A percentile compares a stretch with the other conserved stretches of the same genome.
Conservation (phyloP, 2,797 vertebrate genomes). For the Pangasius mekongensis region DNA sequence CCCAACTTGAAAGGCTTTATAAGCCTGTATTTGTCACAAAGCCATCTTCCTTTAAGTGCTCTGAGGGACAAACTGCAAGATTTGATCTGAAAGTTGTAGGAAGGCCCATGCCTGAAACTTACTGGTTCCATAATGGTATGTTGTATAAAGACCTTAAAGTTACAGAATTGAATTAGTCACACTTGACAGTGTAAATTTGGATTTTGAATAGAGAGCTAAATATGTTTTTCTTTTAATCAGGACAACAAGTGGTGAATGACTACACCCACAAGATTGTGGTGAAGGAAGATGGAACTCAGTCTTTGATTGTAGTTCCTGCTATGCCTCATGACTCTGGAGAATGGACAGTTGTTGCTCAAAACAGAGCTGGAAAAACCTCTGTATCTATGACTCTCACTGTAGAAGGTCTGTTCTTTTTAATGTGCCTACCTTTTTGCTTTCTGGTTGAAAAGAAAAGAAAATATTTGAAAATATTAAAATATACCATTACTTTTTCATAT, state of each 20-base stretch:
- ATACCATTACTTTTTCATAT: not conserved
- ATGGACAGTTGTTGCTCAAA: constrained; percentile 96
- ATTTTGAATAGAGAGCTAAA: not conserved
- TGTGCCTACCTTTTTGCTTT: not conserved
- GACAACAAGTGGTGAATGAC: constrained; percentile 93
- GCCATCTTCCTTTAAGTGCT: constrained; percentile 90
- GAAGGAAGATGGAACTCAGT: constrained; percentile 96
- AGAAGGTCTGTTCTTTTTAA: constrained; percentile 79
- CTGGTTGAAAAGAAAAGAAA: not conserved
- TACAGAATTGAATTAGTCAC: not conserved
- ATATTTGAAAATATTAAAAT: not conserved
- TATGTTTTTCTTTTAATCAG: constrained; percentile 65
- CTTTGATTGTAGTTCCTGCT: constrained; percentile 92
- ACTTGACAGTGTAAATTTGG: not conserved
- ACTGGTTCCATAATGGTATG: constrained; percentile 97
- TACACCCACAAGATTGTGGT: constrained; percentile 97
- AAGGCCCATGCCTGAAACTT: constrained; percentile 96
- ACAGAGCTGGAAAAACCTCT: constrained; percentile 92
- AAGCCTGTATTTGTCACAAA: constrained; percentile 97
- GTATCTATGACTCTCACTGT: constrained; percentile 88
- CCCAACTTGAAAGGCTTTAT: constrained; percentile 92
- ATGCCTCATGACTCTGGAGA: constrained; percentile 92
- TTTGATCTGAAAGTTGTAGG: constrained; percentile 98
- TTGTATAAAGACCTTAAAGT: not conserved
- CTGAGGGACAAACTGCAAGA: constrained; percentile 95